These are phyloP conservation scores for Pelecanus crispus DNA, from an alignment of 2,113 vertebrate species.

Conservation along the genomic window DNA sequence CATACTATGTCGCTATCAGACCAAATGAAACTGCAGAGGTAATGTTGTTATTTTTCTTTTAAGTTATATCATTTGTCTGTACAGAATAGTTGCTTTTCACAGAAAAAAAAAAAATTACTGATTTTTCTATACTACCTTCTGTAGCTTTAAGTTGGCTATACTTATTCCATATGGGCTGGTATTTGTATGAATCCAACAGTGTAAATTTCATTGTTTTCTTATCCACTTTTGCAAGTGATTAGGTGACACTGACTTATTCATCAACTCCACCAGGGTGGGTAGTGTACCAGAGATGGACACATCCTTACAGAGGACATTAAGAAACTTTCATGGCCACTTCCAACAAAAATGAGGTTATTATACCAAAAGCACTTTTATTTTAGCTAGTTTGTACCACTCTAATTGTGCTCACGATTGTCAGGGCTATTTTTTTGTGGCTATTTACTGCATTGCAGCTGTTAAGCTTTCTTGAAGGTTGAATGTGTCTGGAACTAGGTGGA, in stretches of 20 bases:
- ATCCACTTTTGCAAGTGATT: background rate
- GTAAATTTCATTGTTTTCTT: background rate
- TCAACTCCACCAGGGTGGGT: background rate
- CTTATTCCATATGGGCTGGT: background rate
- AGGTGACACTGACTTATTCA: background rate
- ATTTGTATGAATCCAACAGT: background rate
- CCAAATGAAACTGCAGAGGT: background rate
- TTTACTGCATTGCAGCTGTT: background rate
- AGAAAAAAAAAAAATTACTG: background rate
- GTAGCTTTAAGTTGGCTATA: background rate
- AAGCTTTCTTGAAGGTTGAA: background rate
- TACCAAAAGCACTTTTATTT: background rate
- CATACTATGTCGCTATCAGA: background rate
- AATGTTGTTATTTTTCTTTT: slow-evolving; percentile 18
- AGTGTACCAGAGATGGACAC: background rate
- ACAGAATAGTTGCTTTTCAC: background rate
- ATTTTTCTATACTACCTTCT: background rate
- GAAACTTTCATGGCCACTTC: background rate
- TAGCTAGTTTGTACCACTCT: background rate
- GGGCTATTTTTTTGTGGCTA: background rate
- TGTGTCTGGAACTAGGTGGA: background rate
- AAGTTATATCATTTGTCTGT: slow-evolving; percentile 33
- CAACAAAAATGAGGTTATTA: background rate
- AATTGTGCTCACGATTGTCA: background rate
- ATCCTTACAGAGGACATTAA: background rate